Evolutionary conservation across 2,888 invertebrate species (phyloP).

Genomic region (Macaria liturata): DNA sequence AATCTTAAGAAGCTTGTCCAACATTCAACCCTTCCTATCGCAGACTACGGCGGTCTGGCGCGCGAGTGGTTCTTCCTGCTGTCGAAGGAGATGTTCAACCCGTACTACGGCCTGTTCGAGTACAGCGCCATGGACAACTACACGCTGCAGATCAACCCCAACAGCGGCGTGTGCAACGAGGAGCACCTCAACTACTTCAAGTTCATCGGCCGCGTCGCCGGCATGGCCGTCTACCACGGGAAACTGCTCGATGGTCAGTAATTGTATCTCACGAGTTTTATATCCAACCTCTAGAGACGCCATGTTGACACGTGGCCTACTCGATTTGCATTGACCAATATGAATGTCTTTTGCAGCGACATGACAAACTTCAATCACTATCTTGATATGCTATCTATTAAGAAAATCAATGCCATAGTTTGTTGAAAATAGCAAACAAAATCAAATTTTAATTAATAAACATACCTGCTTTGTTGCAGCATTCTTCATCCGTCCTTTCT

Average conservation of each 20-base stretch:
- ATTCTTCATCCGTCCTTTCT: slow-evolving; percentile 99
- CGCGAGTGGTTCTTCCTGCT: slow-evolving; percentile 99
- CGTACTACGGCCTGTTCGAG: slow-evolving; percentile 99
- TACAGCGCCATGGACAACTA: slow-evolving; percentile 99
- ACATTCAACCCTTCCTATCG: no score
- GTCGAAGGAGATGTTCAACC: slow-evolving; percentile 99
- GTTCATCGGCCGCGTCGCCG: slow-evolving; percentile 98
- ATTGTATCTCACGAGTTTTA: no score
- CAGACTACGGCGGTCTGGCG: slow-evolving; percentile 97
- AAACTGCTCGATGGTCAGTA: slow-evolving; percentile 95
- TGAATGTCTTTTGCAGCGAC: no score
- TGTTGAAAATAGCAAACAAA: no score
- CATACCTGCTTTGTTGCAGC: slow-evolving; percentile 82
- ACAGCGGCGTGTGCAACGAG: slow-evolving; percentile 98
- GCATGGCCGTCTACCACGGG: slow-evolving; percentile 99
- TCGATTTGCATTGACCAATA: no score
- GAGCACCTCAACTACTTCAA: slow-evolving; percentile 99
- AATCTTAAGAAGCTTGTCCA: no score
- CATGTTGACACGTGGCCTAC: no score
- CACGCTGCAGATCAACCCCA: slow-evolving; percentile 99
- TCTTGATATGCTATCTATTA: no score
- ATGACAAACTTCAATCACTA: no score
- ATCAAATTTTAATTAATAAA: no score
- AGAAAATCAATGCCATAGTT: no score
- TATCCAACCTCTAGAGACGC: no score